phyloP scores from a whole-genome alignment of 2,113 vertebrate genomes.

The Theropithecus gelada region DNA sequence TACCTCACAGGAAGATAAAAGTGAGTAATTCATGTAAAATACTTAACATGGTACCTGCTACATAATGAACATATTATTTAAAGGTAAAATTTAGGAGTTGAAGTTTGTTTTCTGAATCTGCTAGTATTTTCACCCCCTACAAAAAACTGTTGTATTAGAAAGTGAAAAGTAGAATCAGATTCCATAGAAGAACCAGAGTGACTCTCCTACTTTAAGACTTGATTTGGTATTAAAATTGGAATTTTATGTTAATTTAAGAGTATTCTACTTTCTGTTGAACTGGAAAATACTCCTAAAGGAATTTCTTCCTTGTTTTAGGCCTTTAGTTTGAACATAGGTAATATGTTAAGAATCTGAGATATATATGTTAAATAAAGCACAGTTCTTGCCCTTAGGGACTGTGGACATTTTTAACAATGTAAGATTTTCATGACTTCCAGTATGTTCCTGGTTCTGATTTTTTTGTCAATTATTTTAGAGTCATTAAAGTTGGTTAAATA shows the following conservation, averaged over 20 bases:
- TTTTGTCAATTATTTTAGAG: slow-evolving; percentile 14
- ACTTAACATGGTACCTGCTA: background rate
- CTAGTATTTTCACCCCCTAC: background rate
- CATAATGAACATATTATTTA: background rate
- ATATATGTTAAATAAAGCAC: background rate
- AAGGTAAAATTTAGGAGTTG: background rate
- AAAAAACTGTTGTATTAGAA: slow-evolving; percentile 9
- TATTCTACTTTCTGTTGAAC: slow-evolving; percentile 13
- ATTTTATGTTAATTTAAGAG: background rate
- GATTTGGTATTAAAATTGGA: slow-evolving; percentile 17
- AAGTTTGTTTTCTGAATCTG: slow-evolving; percentile 20
- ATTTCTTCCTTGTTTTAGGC: background rate
- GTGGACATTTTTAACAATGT: background rate
- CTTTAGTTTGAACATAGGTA: background rate
- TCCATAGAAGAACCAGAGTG: background rate
- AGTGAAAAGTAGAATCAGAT: background rate
- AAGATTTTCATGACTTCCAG: background rate
- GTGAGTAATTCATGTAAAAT: background rate
- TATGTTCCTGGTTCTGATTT: slow-evolving; percentile 15
- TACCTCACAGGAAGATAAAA: background rate
- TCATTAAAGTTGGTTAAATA: background rate
- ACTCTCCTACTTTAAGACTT: background rate
- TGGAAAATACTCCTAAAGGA: background rate
- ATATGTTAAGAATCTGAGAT: background rate
- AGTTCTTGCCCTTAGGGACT: background rate